A percentile compares a stretch with the other conserved stretches of the same genome.
phyloP scores from a whole-genome alignment of 2,113 vertebrate genomes.

The Trogon surrucura region DNA sequence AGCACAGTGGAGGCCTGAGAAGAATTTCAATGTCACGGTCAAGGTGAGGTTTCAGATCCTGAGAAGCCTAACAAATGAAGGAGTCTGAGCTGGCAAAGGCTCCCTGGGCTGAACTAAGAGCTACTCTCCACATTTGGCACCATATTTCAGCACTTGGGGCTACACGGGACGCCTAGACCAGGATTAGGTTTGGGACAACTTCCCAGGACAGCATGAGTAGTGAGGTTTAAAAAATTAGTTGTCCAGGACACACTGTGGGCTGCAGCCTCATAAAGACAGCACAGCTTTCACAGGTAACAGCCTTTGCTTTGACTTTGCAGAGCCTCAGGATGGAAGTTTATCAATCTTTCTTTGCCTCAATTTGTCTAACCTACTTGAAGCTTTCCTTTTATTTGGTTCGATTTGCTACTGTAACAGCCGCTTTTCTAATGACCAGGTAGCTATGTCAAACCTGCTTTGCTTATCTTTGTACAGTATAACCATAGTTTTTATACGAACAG shows the following conservation, averaged over 20 bases:
- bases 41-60: neutral
- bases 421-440: neutral
- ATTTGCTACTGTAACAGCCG: neutral
- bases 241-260: fast-evolving
- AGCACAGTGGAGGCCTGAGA: neutral
- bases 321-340: neutral
- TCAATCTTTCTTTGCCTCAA: neutral
- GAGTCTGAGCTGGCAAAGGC: neutral
- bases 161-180: neutral
- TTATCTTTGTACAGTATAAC: neutral
- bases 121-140: neutral
- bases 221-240: neutral
- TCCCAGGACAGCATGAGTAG: neutral
- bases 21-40: neutral
- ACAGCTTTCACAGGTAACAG: neutral
- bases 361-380: neutral
- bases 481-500: neutral
- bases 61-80: neutral
- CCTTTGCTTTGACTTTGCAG: neutral
- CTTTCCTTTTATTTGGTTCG: neutral
- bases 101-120: neutral
- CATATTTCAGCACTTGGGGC: neutral
- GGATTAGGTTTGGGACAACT: neutral
- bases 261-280: neutral
- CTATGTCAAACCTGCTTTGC: neutral